Evolutionary conservation across 2,797 vertebrate species (phyloP).

Genomic region (Darevskia mixta): DNA sequence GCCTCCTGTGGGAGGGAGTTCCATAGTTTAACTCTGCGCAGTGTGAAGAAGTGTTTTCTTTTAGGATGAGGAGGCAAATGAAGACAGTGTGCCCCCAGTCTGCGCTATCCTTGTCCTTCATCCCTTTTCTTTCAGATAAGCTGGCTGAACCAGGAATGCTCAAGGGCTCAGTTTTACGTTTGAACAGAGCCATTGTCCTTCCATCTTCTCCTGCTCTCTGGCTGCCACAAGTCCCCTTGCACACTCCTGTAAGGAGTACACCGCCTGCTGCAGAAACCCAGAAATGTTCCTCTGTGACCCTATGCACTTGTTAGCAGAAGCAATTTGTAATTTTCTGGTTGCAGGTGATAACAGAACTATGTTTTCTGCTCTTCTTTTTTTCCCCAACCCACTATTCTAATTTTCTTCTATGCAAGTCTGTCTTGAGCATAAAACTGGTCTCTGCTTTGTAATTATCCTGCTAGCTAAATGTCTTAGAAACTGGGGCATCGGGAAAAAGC

Average conservation of each 20-base stretch:
- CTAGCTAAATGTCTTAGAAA: conserved; percentile 57
- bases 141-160: neutral
- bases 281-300: conserved; percentile 42
- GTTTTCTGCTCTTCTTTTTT: conserved; percentile 41
- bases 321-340: conserved; percentile 60
- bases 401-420: conserved; percentile 63
- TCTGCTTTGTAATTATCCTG: conserved; percentile 50
- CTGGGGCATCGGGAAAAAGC: conserved; percentile 26
- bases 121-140: neutral
- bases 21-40: too few species aligned
- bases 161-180: neutral
- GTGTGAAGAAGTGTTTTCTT: neutral
- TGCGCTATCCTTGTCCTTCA: neutral
- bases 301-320: conserved; percentile 39
- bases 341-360: conserved; percentile 57
- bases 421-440: conserved; percentile 44
- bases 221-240: neutral
- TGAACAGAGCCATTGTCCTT: neutral
- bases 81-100: neutral
- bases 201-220: neutral
- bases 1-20: too few species aligned
- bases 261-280: conserved; percentile 14
- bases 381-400: conserved; percentile 57
- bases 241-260: conserved; percentile 11
- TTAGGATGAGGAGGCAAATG: neutral